A percentile compares a stretch with the other conserved stretches of the same genome.
Evolutionary conservation across 2,888 invertebrate genomes (phyloP).

Genomic region (Melieria crassipennis): DNA sequence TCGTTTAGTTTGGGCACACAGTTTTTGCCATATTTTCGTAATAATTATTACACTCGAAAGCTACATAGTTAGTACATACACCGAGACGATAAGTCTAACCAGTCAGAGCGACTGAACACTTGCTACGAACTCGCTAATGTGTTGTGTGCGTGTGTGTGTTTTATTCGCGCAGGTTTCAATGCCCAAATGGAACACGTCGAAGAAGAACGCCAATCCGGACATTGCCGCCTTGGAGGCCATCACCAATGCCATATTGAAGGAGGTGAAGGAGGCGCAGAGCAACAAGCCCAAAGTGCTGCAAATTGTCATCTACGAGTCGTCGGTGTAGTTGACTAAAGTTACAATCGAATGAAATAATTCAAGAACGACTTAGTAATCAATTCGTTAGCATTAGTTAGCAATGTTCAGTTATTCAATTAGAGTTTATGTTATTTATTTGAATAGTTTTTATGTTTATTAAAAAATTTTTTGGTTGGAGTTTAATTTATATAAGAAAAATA

Average conservation of each 20-base stretch:
- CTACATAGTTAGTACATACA: no score
- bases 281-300: slow-evolving; percentile 72
- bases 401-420: not conserved
- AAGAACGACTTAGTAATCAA: not conserved
- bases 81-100: no score
- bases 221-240: slow-evolving; percentile 70
- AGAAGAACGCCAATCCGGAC: slow-evolving; percentile 71
- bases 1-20: no score
- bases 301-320: slow-evolving; percentile 88
- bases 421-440: not conserved
- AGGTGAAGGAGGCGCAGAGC: slow-evolving; percentile 73
- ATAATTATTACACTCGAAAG: no score
- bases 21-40: no score
- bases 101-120: no score
- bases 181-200: slow-evolving; percentile 71
- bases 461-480: no score
- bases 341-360: not conserved
- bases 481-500: no score
- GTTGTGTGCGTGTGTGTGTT: not conserved
- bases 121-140: not conserved
- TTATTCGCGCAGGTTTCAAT: slow-evolving; percentile 72
- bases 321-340: slow-evolving; percentile 69
- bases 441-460: no score
- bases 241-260: slow-evolving; percentile 73
- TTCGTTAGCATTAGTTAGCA: no score